Percentiles rank a stretch among this genome's conserved stretches.
Conservation (phyloP, 2,888 invertebrate species). For the Linnaemya tessellans region DNA sequence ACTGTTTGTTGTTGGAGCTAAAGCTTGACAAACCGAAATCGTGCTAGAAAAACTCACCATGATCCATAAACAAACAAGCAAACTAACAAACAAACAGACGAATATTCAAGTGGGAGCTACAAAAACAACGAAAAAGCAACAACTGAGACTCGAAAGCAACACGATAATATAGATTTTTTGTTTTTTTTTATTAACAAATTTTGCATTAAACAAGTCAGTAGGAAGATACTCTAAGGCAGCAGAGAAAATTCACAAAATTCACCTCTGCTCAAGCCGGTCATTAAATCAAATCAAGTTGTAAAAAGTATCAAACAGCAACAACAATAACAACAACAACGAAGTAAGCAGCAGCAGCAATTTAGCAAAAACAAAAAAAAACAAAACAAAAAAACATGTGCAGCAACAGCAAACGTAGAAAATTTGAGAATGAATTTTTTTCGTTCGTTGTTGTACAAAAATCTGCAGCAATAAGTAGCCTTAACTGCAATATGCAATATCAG, state of each 20-base stretch:
- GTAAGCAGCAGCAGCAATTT: conserved; percentile 28
- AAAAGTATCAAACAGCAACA: conserved; percentile 31
- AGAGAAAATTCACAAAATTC: conserved; percentile 56
- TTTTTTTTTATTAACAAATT: conserved; percentile 24
- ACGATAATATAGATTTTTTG: conserved; percentile 33
- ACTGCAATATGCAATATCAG: conserved; percentile 19
- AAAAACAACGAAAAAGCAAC: conserved; percentile 33
- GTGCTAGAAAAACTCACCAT: conserved; percentile 61
- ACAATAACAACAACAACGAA: neutral
- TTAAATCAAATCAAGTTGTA: conserved; percentile 71
- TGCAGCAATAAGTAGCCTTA: conserved; percentile 4
- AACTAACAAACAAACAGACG: neutral
- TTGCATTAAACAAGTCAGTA: conserved; percentile 65
- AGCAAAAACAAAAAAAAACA: no score
- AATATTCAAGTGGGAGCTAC: conserved; percentile 68
- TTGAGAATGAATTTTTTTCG: conserved; percentile 73
- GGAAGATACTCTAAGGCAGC: conserved; percentile 40
- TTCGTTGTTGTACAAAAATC: conserved; percentile 33
- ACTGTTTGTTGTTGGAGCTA: conserved; percentile 69
- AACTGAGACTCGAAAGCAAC: conserved; percentile 37
- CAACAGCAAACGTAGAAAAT: conserved; percentile 55
- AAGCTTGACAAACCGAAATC: conserved; percentile 44
- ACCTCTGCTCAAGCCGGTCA: conserved; percentile 70
- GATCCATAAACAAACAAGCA: conserved; percentile 6
- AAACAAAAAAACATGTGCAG: conserved; percentile 41